A percentile compares a stretch with the other conserved stretches of the same genome.
phyloP scores from a whole-genome alignment of 2,113 vertebrate genomes.

The Meriones unguiculatus region DNA sequence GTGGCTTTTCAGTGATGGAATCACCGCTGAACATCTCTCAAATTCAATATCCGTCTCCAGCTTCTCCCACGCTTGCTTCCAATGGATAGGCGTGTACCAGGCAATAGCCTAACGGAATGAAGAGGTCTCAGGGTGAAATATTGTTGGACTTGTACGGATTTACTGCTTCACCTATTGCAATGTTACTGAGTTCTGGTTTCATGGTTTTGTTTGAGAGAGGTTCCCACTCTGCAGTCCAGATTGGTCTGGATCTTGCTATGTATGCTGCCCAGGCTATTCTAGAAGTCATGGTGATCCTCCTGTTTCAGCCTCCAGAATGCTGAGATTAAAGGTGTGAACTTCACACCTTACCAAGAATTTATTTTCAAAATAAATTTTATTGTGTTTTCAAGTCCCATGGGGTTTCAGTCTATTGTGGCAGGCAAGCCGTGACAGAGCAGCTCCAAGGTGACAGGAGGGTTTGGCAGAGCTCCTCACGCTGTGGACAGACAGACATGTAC shows the following conservation, averaged over 20 bases:
- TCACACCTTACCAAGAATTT: too few species aligned
- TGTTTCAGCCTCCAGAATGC: background rate
- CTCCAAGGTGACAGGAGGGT: background rate
- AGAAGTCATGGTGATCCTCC: background rate
- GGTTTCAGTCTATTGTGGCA: background rate
- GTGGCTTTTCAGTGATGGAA: background rate
- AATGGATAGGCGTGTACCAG: slow-evolving; percentile 81
- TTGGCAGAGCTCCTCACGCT: background rate
- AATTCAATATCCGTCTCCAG: slow-evolving; percentile 57
- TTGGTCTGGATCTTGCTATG: background rate
- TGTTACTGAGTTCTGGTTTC: background rate
- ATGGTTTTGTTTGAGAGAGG: background rate
- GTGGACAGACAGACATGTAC: background rate
- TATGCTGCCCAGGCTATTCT: background rate
- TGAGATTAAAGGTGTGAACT: background rate
- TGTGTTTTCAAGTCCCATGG: background rate
- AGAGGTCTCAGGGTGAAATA: background rate
- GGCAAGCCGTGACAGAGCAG: background rate
- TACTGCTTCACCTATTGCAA: background rate
- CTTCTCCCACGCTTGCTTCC: slow-evolving; percentile 70
- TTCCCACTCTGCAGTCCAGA: background rate
- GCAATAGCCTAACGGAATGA: slow-evolving; percentile 80
- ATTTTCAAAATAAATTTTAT: background rate
- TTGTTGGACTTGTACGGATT: background rate
- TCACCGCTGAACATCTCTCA: slow-evolving; percentile 24